Conservation (phyloP, 2,888 invertebrate genomes). For the Ophion costatus region DNA sequence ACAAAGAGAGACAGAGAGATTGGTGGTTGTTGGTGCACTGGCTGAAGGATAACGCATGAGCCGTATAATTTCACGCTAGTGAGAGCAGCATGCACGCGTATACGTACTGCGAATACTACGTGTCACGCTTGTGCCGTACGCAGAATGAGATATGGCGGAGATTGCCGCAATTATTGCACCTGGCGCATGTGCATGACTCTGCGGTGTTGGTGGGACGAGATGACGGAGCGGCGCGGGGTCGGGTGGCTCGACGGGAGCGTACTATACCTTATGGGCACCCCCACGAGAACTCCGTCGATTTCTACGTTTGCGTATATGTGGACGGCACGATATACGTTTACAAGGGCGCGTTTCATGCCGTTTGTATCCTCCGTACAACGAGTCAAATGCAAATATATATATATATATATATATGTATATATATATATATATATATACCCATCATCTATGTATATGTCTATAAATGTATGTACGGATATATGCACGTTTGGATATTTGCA, state of each 20-base stretch:
- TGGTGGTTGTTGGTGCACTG: slow-evolving; percentile 34
- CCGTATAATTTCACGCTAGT: slow-evolving; percentile 77
- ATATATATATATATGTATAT: too few species aligned
- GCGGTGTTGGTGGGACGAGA: slow-evolving; percentile 6
- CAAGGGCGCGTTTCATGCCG: slow-evolving; percentile 31
- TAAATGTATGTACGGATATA: neutral
- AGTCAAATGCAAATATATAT: slow-evolving; percentile 8
- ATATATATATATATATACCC: slow-evolving; percentile 5
- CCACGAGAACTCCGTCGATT: slow-evolving; percentile 59
- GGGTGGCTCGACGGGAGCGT: slow-evolving; percentile 34
- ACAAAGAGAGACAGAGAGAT: slow-evolving; percentile 13
- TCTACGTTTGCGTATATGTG: slow-evolving; percentile 57
- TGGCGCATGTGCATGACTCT: slow-evolving; percentile 59
- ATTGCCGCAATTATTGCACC: slow-evolving; percentile 70
- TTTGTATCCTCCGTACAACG: slow-evolving; percentile 25
- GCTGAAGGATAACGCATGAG: slow-evolving; percentile 66
- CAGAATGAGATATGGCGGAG: slow-evolving; percentile 74
- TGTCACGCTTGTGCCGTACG: slow-evolving; percentile 69
- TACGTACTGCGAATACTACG: slow-evolving; percentile 71
- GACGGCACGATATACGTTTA: slow-evolving; percentile 35
- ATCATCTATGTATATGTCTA: slow-evolving; percentile 1
- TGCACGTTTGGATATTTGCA: slow-evolving; percentile 41
- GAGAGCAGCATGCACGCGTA: slow-evolving; percentile 72
- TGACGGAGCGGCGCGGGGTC: neutral
- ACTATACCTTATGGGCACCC: slow-evolving; percentile 65